phyloP scores from a whole-genome alignment of 2,888 invertebrate genomes.

The Ichneumoninae sp. region DNA sequence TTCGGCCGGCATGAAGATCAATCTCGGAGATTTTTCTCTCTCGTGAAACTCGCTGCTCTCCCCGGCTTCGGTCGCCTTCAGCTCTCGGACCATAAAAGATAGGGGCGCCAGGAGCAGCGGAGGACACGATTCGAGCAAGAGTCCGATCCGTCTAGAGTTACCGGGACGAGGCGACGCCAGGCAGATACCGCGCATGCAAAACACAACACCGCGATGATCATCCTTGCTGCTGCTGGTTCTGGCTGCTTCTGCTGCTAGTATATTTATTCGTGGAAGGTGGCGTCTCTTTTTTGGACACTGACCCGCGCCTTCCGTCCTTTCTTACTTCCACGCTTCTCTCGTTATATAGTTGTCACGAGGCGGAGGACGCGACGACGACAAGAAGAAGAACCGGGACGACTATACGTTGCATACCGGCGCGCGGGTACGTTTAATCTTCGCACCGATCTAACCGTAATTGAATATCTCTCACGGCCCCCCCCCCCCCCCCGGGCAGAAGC shows the following conservation, averaged over 20 bases:
- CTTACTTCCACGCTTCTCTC: conserved; percentile 35
- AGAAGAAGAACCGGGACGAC: conserved; percentile 36
- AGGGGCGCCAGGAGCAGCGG: conserved; percentile 78
- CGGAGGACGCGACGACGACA: conserved; percentile 46
- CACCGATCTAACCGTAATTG: conserved; percentile 81
- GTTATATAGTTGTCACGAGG: conserved; percentile 81
- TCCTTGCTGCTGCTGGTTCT: conserved; percentile 32
- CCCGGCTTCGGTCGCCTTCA: not conserved
- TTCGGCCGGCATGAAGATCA: conserved; percentile 77
- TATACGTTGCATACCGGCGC: conserved; percentile 54
- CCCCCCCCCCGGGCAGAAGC: conserved; percentile 39
- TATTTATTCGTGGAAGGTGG: conserved; percentile 78
- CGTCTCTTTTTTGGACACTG: conserved; percentile 75
- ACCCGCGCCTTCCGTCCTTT: conserved; percentile 63
- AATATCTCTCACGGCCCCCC: conserved; percentile 75
- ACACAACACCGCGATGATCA: conserved; percentile 32
- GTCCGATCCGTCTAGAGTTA: conserved; percentile 79
- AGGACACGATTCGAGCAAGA: conserved; percentile 57
- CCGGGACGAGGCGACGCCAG: conserved; percentile 66
- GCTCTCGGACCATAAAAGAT: conserved; percentile 77
- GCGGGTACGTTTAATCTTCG: conserved; percentile 72
- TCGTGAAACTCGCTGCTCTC: conserved; percentile 40
- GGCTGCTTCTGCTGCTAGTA: conserved; percentile 32
- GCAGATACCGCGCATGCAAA: conserved; percentile 50
- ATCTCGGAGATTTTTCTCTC: conserved; percentile 77